phyloP scores from a whole-genome alignment of 1,140 invertebrate genomes.

The Drosophila santomea region DNA sequence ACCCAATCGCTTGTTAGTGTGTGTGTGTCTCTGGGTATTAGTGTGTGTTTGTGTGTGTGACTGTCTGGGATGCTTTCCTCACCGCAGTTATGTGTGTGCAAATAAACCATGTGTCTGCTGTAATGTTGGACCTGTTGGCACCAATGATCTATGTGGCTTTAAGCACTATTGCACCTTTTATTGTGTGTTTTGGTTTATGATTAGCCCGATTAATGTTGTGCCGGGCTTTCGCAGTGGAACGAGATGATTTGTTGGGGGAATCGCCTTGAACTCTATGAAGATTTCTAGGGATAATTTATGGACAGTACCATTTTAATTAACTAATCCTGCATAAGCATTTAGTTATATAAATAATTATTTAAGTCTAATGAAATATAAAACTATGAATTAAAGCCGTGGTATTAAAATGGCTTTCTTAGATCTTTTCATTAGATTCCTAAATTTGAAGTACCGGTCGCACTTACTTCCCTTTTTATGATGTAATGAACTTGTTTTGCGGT shows the following conservation, averaged over 20 bases:
- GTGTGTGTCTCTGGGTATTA: constrained; percentile 3
- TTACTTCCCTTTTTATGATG: no score
- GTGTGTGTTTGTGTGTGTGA: constrained; percentile 13
- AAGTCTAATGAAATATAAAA: no score
- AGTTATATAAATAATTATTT: no score
- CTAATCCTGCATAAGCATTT: no score
- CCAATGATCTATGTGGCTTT: constrained; percentile 33
- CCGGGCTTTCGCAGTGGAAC: constrained; percentile 1
- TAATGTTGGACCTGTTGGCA: constrained; percentile 65
- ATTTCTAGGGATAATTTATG: no score
- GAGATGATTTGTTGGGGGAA: neutral
- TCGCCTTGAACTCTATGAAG: neutral
- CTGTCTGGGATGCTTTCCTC: constrained; percentile 30
- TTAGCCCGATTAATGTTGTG: constrained; percentile 37
- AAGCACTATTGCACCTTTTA: constrained; percentile 41
- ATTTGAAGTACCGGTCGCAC: no score
- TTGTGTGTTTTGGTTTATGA: constrained; percentile 38
- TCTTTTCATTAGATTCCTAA: no score
- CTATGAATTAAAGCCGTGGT: no score
- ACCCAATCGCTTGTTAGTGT: constrained; percentile 26
- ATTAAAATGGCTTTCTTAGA: no score
- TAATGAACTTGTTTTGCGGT: no score
- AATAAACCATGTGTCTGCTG: constrained; percentile 32
- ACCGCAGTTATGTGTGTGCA: constrained; percentile 22
- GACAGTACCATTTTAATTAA: no score